Evolutionary conservation across 2,888 invertebrate species (phyloP).

Genomic region (Pasiphila rectangulata): DNA sequence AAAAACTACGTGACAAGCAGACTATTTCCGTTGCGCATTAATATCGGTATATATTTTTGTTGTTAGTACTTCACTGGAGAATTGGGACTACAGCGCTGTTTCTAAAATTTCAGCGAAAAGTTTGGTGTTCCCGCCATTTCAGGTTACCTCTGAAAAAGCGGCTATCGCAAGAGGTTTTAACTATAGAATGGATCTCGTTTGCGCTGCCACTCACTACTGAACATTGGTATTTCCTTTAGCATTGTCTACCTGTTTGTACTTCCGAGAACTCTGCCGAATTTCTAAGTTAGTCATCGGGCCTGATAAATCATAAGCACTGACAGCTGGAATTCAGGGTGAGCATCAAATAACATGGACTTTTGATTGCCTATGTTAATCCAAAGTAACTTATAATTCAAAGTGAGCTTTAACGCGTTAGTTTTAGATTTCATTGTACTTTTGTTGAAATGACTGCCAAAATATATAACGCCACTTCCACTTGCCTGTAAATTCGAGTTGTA

Average conservation of each 20-base stretch:
- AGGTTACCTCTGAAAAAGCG: no score
- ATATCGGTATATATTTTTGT: no score
- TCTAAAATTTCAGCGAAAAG: neutral
- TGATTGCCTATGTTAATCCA: neutral
- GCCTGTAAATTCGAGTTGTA: neutral
- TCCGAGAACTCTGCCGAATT: slow-evolving; percentile 54
- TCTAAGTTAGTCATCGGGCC: slow-evolving; percentile 57
- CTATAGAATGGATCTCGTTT: neutral
- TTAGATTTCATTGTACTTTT: neutral
- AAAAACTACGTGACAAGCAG: no score
- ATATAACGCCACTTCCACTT: neutral
- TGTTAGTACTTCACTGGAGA: no score
- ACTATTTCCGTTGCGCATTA: no score
- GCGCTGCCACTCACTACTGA: neutral
- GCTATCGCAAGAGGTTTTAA: no score
- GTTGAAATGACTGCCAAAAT: neutral
- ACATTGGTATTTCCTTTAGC: slow-evolving; percentile 56
- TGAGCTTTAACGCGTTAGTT: neutral
- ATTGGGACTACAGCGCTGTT: no score
- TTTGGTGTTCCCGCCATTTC: neutral
- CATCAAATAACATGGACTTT: slow-evolving; percentile 4
- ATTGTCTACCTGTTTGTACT: slow-evolving; percentile 48
- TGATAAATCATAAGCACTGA: slow-evolving; percentile 47
- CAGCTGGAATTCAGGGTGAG: slow-evolving; percentile 37
- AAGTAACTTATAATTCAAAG: neutral